Percentiles rank a stretch among this genome's conserved stretches.
phyloP scores from a whole-genome alignment of 1,140 invertebrate species.

The Drosophila yakuba region DNA sequence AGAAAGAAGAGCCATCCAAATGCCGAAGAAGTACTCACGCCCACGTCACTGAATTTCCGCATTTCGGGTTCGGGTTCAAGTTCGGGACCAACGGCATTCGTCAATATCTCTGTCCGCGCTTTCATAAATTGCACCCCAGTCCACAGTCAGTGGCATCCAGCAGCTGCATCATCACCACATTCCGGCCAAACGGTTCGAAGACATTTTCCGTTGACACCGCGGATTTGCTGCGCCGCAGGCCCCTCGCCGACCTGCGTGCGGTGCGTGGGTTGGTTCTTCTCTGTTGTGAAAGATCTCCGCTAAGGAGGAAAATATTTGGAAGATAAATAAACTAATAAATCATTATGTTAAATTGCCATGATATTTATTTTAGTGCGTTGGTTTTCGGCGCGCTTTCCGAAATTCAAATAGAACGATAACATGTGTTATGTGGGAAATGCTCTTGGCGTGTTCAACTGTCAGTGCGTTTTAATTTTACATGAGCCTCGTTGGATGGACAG shows the following conservation, averaged over 20 bases:
- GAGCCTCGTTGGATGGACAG: constrained; percentile 51
- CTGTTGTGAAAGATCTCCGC: constrained; percentile 71
- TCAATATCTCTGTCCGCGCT: constrained; percentile 69
- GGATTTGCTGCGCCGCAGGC: constrained; percentile 46
- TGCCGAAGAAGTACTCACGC: constrained; percentile 22
- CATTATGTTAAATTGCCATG: constrained; percentile 80
- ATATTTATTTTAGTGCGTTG: constrained; percentile 68
- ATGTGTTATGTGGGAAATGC: constrained; percentile 75
- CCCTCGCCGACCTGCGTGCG: not conserved
- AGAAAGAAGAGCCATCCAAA: constrained; percentile 9
- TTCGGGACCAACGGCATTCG: constrained; percentile 37
- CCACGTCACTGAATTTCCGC: constrained; percentile 74
- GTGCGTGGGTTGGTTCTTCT: constrained; percentile 52
- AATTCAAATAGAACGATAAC: constrained; percentile 75
- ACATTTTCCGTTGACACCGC: constrained; percentile 67
- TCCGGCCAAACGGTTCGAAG: constrained; percentile 41
- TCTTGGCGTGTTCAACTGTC: constrained; percentile 68
- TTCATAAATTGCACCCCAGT: constrained; percentile 54
- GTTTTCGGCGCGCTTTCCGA: constrained; percentile 30
- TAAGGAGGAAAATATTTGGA: constrained; percentile 67
- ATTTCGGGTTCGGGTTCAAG: constrained; percentile 40
- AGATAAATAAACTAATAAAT: constrained; percentile 81
- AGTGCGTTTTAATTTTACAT: constrained; percentile 62
- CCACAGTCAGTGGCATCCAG: constrained; percentile 53
- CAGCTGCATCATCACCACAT: constrained; percentile 52